phyloP scores from a whole-genome alignment of 2,888 invertebrate genomes.

The Cryptus armator region DNA sequence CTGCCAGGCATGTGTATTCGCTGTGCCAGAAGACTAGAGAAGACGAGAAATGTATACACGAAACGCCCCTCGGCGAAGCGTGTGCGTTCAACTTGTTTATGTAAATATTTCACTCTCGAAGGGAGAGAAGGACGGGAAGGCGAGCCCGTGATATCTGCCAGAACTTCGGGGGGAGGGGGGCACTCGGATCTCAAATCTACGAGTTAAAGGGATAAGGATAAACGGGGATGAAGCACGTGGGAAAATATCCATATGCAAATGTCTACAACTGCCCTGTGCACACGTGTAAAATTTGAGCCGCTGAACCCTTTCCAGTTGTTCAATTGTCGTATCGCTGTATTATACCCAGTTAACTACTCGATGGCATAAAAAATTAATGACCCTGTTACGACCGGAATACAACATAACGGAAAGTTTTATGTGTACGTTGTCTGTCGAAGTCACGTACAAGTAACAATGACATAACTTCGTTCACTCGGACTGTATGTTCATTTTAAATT shows the following conservation, averaged over 20 bases:
- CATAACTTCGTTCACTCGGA: too few species aligned
- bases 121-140: conserved; percentile 4
- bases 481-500: too few species aligned
- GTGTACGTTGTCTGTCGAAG: too few species aligned
- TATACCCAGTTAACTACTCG: too few species aligned
- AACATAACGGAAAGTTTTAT: too few species aligned
- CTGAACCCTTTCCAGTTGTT: too few species aligned
- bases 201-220: background rate
- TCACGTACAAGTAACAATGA: too few species aligned
- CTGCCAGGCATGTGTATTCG: conserved; percentile 13
- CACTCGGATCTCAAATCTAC: background rate
- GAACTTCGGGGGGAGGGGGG: background rate
- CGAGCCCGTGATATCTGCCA: background rate
- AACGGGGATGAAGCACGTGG: background rate
- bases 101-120: conserved; percentile 37
- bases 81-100: conserved; percentile 33
- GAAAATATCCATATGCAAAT: conserved; percentile 40
- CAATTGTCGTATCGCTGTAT: too few species aligned
- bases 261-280: background rate
- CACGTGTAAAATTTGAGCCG: too few species aligned
- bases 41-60: conserved; percentile 5
- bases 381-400: too few species aligned
- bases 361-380: too few species aligned
- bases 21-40: conserved; percentile 4
- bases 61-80: background rate